Evolutionary conservation across 2,113 vertebrate genomes (phyloP).

Genomic region (Excalfactoria chinensis): DNA sequence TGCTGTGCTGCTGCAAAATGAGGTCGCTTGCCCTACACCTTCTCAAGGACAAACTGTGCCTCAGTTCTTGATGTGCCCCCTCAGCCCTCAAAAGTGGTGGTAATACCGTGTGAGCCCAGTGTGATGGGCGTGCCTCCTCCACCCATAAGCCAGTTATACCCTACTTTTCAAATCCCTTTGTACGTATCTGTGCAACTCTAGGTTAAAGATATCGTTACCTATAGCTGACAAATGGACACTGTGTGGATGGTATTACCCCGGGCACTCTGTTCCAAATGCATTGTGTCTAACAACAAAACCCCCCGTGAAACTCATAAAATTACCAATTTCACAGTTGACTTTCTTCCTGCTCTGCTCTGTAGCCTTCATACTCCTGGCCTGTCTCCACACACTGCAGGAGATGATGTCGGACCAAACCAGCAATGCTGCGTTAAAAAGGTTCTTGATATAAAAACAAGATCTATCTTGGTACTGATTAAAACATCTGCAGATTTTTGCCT

Average conservation of each 20-base stretch:
- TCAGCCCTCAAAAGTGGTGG: background rate
- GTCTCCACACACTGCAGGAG: conserved; percentile 85
- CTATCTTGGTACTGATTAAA: conserved; percentile 75
- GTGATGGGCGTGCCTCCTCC: background rate
- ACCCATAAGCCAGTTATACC: background rate
- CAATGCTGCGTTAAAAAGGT: conserved; percentile 74
- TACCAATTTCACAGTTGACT: conserved; percentile 89
- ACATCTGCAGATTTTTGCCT: conserved; percentile 70
- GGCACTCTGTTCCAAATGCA: conserved; percentile 81
- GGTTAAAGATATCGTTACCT: conserved; percentile 77
- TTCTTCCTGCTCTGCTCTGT: conserved; percentile 86
- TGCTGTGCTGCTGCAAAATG: background rate
- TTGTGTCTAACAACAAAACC: conserved; percentile 86
- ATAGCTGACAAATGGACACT: conserved; percentile 75
- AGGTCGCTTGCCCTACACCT: background rate
- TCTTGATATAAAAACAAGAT: conserved; percentile 78
- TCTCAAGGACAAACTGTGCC: background rate
- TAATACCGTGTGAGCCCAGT: accelerated
- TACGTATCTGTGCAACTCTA: conserved; percentile 11
- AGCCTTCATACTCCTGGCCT: conserved; percentile 85
- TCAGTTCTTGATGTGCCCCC: background rate
- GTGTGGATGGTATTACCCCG: conserved; percentile 76
- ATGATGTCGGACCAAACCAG: conserved; percentile 83
- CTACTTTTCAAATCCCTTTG: background rate
- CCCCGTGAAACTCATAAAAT: conserved; percentile 87